phyloP scores from a whole-genome alignment of 2,888 invertebrate genomes.

The Drosophila fulvimacula region DNA sequence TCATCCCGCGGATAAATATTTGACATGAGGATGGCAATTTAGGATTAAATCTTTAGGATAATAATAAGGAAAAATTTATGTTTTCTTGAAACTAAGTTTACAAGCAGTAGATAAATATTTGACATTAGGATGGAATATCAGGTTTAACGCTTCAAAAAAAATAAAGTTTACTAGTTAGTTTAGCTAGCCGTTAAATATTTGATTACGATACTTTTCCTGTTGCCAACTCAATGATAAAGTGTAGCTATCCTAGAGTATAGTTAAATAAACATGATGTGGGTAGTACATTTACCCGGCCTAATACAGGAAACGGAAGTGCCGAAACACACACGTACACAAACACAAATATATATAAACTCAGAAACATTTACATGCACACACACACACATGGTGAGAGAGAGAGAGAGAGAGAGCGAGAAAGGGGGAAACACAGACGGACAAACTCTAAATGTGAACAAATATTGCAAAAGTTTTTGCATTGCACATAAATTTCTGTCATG shows the following conservation, averaged over 20 bases:
- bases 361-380: conserved; percentile 9
- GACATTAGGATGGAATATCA: too few species aligned
- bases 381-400: conserved; percentile 1
- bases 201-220: too few species aligned
- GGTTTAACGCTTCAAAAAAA: too few species aligned
- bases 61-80: neutral
- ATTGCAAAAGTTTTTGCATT: conserved; percentile 82
- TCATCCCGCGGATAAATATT: neutral
- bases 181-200: too few species aligned
- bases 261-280: conserved; percentile 54
- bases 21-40: neutral
- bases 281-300: conserved; percentile 58
- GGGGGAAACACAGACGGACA: conserved; percentile 30
- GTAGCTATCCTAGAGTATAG: neutral
- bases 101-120: neutral
- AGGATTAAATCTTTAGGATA: neutral
- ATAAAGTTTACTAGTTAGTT: too few species aligned
- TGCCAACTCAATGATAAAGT: neutral
- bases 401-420: neutral
- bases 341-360: conserved; percentile 13
- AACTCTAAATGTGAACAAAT: conserved; percentile 80
- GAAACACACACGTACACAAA: conserved; percentile 46
- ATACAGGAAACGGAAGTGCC: conserved; percentile 75
- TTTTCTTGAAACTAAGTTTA: neutral
- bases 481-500: conserved; percentile 84